phyloP scores from a whole-genome alignment of 2,113 vertebrate genomes.

The Rattus rattus region DNA sequence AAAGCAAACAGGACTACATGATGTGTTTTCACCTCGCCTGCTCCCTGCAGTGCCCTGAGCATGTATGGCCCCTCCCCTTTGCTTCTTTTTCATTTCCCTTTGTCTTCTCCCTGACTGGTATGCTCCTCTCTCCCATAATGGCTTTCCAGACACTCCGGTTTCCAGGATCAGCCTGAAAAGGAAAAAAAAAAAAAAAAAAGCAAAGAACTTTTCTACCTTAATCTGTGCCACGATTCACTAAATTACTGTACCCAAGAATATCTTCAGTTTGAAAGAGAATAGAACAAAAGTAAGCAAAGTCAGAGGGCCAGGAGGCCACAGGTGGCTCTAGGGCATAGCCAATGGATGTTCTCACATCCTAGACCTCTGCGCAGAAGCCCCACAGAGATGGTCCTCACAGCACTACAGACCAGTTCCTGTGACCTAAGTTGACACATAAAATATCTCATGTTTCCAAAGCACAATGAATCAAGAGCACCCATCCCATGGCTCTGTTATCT shows the following conservation, averaged over 20 bases:
- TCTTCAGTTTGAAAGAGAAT: not conserved
- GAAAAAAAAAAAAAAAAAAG: too few relatives aligned
- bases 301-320: rapidly evolving
- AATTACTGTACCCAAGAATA: not conserved
- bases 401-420: rapidly evolving
- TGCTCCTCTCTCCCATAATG: rapidly evolving
- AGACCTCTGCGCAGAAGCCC: not conserved
- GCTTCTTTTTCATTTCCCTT: not conserved
- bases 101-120: not conserved
- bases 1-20: not conserved
- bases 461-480: not conserved
- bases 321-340: too few relatives aligned
- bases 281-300: not conserved
- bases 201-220: not conserved
- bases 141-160: too few relatives aligned
- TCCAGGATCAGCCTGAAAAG: not conserved
- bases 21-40: rapidly evolving
- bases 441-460: too few relatives aligned
- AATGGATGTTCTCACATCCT: not conserved
- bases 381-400: not conserved
- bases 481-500: rapidly evolving
- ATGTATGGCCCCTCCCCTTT: rapidly evolving
- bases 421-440: not conserved
- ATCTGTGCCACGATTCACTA: not conserved
- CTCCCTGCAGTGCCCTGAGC: too few relatives aligned